Percentiles rank a stretch among this genome's conserved stretches.
Conservation (phyloP, 2,113 vertebrate species). For the Tiliqua scincoides region DNA sequence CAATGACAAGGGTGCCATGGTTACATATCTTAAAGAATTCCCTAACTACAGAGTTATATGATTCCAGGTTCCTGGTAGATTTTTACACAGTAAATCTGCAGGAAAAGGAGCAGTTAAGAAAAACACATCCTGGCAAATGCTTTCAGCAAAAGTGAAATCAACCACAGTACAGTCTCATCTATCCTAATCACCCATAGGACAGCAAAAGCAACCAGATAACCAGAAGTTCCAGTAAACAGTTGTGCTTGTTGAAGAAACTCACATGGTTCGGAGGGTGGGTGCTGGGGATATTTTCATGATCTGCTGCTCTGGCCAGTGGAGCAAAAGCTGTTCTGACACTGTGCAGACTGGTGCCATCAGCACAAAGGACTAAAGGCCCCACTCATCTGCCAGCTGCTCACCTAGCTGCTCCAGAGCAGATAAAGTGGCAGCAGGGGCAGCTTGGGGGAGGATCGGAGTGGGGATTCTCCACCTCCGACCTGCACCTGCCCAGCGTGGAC, state of each 20-base stretch:
- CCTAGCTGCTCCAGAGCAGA: no score
- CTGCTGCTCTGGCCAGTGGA: neutral
- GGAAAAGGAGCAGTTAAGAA: constrained; percentile 58
- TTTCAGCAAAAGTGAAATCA: constrained; percentile 45
- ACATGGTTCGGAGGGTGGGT: neutral
- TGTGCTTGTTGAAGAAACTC: neutral
- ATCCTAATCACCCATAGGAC: neutral
- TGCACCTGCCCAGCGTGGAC: no score
- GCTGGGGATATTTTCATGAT: neutral
- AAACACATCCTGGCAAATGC: constrained; percentile 66
- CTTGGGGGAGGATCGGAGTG: no score
- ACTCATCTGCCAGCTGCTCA: no score
- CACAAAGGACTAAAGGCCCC: no score
- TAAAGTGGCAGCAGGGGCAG: no score
- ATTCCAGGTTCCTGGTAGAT: constrained; percentile 64
- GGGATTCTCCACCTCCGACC: no score
- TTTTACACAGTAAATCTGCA: constrained; percentile 64
- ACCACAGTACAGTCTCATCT: neutral
- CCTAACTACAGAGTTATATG: constrained; percentile 58
- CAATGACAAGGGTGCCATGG: constrained; percentile 78
- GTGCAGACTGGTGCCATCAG: no score
- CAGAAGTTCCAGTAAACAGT: neutral
- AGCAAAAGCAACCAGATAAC: neutral
- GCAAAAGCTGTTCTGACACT: fast-evolving
- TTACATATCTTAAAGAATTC: constrained; percentile 73